A percentile compares a stretch with the other conserved stretches of the same genome.
phyloP scores from a whole-genome alignment of 2,797 vertebrate species.

The Xenopus petersii region DNA sequence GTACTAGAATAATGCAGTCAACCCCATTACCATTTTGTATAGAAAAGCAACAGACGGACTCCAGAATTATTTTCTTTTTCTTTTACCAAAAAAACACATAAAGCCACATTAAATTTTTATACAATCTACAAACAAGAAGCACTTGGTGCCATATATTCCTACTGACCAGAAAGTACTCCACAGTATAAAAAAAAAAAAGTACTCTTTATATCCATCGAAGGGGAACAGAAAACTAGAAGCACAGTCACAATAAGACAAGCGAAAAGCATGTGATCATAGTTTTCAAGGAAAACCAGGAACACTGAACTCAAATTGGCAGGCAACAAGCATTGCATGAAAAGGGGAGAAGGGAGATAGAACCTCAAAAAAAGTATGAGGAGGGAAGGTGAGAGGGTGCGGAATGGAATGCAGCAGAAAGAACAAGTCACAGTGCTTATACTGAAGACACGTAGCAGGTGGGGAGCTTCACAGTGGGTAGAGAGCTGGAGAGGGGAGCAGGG shows the following conservation, averaged over 20 bases:
- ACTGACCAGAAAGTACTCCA: slow-evolving; percentile 79
- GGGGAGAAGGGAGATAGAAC: slow-evolving; percentile 54
- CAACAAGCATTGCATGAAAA: slow-evolving; percentile 52
- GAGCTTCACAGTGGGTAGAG: slow-evolving; percentile 62
- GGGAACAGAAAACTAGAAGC: slow-evolving; percentile 69
- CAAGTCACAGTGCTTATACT: slow-evolving; percentile 77
- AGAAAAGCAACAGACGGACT: slow-evolving; percentile 29
- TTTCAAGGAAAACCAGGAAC: slow-evolving; percentile 48
- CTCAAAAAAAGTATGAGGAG: slow-evolving; percentile 54
- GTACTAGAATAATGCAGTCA: no score
- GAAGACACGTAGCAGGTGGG: slow-evolving; percentile 65
- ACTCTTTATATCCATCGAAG: slow-evolving; percentile 66
- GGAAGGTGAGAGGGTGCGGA: slow-evolving; percentile 35
- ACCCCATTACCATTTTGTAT: no score
- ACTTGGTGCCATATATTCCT: slow-evolving; percentile 81
- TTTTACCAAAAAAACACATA: slow-evolving; percentile 70
- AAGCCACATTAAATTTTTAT: slow-evolving; percentile 75
- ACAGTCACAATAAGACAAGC: slow-evolving; percentile 75
- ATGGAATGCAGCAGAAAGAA: slow-evolving; percentile 65
- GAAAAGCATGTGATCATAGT: slow-evolving; percentile 68
- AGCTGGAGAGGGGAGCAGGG: slow-evolving; percentile 54
- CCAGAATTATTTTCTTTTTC: slow-evolving; percentile 67
- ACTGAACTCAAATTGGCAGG: not conserved
- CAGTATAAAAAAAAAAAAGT: slow-evolving; percentile 61
- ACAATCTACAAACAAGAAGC: slow-evolving; percentile 91